phyloP scores from a whole-genome alignment of 2,797 vertebrate genomes.

The Meriones psammophilus region DNA sequence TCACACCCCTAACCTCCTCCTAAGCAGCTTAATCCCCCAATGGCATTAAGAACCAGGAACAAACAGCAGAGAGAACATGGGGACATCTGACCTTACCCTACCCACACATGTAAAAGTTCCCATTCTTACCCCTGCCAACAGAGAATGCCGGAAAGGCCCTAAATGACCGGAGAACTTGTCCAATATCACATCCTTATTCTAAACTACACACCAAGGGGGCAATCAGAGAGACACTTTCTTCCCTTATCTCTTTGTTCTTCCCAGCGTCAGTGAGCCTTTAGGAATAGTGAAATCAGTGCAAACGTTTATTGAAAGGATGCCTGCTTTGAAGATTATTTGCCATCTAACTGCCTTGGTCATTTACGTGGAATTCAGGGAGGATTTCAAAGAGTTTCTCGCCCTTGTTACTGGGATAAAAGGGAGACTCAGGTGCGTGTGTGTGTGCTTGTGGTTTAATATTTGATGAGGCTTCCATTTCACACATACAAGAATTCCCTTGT shows the following conservation, averaged over 20 bases:
- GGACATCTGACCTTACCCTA: not conserved
- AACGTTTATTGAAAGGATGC: conserved; percentile 54
- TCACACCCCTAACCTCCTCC: not conserved
- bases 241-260: conserved; percentile 33
- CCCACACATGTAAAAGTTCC: not conserved
- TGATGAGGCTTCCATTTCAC: conserved; percentile 64
- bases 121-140: not conserved
- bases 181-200: not conserved
- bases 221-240: conserved; percentile 33
- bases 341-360: conserved; percentile 66
- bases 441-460: conserved; percentile 26
- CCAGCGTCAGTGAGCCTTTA: not conserved
- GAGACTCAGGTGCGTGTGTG: conserved; percentile 60
- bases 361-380: conserved; percentile 67
- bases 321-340: conserved; percentile 75
- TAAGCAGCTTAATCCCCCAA: not conserved
- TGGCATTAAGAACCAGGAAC: not conserved
- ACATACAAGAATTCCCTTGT: conserved; percentile 16
- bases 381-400: conserved; percentile 73
- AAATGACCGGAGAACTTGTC: not conserved
- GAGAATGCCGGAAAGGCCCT: not conserved
- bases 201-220: not conserved
- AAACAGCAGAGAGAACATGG: not conserved
- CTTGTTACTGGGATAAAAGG: conserved; percentile 72
- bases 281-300: conserved; percentile 68